A percentile compares a stretch with the other conserved stretches of the same genome.
phyloP scores from a whole-genome alignment of 2,797 vertebrate genomes.

The Centropyge bicolor region DNA sequence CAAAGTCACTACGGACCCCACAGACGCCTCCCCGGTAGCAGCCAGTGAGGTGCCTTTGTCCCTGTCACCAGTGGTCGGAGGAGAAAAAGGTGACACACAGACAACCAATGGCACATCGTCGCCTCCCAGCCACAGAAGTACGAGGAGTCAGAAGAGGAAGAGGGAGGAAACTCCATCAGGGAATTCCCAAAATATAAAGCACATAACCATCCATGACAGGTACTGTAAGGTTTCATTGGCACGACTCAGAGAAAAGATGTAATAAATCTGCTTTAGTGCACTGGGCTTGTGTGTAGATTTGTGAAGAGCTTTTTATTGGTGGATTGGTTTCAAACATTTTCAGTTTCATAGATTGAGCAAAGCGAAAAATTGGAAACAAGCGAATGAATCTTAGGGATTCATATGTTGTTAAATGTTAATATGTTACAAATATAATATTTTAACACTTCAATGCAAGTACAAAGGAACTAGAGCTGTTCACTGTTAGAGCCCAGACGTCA shows the following conservation, averaged over 20 bases:
- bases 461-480: no score
- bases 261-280: background rate
- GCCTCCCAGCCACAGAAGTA: constrained; percentile 45
- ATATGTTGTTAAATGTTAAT: background rate
- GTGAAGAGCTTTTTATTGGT: background rate
- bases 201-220: constrained; percentile 61
- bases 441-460: background rate
- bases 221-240: constrained; percentile 19
- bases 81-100: constrained; percentile 26
- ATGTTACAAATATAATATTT: background rate
- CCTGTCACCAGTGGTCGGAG: background rate
- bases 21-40: background rate
- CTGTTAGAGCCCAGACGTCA: no score
- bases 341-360: background rate
- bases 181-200: constrained; percentile 34
- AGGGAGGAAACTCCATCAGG: constrained; percentile 31
- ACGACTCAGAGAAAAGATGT: background rate
- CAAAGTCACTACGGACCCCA: background rate
- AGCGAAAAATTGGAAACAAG: background rate
- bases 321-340: background rate
- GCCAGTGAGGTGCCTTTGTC: constrained; percentile 46
- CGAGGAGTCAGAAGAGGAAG: constrained; percentile 80
- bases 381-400: background rate
- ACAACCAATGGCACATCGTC: constrained; percentile 64
- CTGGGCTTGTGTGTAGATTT: background rate